Evolutionary conservation across 2,888 invertebrate species (phyloP).

Genomic region (Volucella inanis): DNA sequence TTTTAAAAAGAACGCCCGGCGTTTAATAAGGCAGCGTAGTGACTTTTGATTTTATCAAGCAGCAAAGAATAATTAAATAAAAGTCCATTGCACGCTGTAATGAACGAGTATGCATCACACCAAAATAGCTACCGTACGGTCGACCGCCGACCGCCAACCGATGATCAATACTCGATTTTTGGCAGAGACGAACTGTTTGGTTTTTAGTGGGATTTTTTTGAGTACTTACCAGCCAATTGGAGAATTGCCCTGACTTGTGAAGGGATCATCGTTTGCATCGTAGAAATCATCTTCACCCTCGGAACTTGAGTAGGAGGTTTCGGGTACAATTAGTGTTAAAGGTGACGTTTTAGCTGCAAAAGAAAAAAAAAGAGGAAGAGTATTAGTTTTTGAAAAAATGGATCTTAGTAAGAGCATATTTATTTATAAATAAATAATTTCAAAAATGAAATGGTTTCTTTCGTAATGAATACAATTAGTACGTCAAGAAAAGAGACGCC

Average conservation of each 20-base stretch:
- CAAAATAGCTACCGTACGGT: conserved; percentile 40
- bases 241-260: conserved; percentile 83
- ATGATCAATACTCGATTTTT: conserved; percentile 25
- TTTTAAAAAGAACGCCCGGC: conserved; percentile 30
- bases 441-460: background rate
- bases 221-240: conserved; percentile 82
- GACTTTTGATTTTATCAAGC: conserved; percentile 34
- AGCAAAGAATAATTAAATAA: conserved; percentile 39
- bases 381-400: conserved; percentile 2
- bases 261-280: conserved; percentile 92
- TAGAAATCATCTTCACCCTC: conserved; percentile 97
- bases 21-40: conserved; percentile 3
- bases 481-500: too few species aligned
- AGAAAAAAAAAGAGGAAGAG: conserved; percentile 14
- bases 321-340: conserved; percentile 87
- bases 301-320: conserved; percentile 98
- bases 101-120: background rate
- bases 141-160: too few species aligned
- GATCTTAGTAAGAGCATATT: background rate
- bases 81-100: conserved; percentile 42
- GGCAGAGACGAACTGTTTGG: background rate
- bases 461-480: too few species aligned
- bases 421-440: background rate
- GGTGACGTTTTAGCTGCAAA: conserved; percentile 80
- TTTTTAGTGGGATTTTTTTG: too few species aligned